phyloP scores from a whole-genome alignment of 1,140 invertebrate genomes.

The Caerostris extrusa region DNA sequence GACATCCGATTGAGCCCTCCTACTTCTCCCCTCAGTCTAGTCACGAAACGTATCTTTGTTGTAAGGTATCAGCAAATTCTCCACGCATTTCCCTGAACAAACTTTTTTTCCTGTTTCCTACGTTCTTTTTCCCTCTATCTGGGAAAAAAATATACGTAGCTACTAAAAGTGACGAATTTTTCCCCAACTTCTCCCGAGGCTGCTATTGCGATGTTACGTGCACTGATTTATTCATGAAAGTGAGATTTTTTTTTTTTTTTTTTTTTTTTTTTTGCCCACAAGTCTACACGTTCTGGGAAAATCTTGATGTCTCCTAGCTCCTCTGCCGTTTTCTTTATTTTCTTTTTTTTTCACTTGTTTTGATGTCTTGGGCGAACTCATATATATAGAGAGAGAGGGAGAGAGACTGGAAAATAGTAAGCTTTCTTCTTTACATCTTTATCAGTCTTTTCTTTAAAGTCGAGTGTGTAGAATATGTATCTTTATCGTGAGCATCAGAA shows the following conservation, averaged over 20 bases:
- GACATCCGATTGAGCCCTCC: background rate
- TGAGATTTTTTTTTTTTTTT: conserved; percentile 1
- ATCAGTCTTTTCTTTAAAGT: conserved; percentile 29
- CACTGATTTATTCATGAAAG: conserved; percentile 65
- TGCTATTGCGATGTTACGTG: conserved; percentile 61
- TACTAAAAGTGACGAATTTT: conserved; percentile 18
- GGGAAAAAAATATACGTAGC: background rate
- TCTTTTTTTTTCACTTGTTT: background rate
- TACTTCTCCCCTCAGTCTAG: background rate
- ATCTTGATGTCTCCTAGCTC: conserved; percentile 38
- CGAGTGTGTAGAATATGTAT: conserved; percentile 27
- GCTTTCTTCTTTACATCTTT: conserved; percentile 25
- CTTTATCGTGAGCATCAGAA: conserved; percentile 42
- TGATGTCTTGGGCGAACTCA: conserved; percentile 21
- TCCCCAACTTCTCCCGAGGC: conserved; percentile 29
- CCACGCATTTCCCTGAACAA: conserved; percentile 54
- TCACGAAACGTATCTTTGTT: conserved; percentile 65
- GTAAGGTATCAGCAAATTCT: conserved; percentile 63
- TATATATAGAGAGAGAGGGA: background rate
- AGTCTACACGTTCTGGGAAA: background rate
- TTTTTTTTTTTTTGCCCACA: background rate
- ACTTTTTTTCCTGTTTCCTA: background rate
- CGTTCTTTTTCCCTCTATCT: background rate
- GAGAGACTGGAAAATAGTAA: conserved; percentile 26
- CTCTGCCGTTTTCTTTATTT: background rate